Evolutionary conservation across 2,113 vertebrate species (phyloP).

Genomic region (Spea multiplicata): DNA sequence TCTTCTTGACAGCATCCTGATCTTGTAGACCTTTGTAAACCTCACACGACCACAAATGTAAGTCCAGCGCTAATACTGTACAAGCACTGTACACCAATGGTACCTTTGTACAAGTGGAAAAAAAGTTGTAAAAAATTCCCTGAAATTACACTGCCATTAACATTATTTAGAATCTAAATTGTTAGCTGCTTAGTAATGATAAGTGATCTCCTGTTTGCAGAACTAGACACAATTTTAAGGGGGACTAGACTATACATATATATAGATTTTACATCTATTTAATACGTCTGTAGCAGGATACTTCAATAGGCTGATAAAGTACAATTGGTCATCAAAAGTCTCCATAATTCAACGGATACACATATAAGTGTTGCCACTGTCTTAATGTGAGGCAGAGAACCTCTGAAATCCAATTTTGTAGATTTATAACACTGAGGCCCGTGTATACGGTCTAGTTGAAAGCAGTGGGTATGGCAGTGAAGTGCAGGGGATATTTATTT

Average conservation of each 20-base stretch:
- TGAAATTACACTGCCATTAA: constrained; percentile 66
- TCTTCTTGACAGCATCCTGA: too few relatives aligned
- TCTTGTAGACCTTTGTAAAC: too few relatives aligned
- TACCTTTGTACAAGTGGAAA: constrained; percentile 71
- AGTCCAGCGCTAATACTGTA: constrained; percentile 16
- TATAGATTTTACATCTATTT: constrained; percentile 81
- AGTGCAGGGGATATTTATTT: constrained; percentile 64
- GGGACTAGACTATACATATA: constrained; percentile 69
- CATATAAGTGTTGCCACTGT: constrained; percentile 59
- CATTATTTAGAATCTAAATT: constrained; percentile 69
- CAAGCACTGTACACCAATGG: constrained; percentile 11
- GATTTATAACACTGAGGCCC: constrained; percentile 74
- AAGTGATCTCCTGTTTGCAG: constrained; percentile 58
- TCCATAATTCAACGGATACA: constrained; percentile 75
- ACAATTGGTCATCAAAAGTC: constrained; percentile 79
- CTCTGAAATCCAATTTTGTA: constrained; percentile 74
- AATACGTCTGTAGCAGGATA: constrained; percentile 69
- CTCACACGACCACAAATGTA: too few relatives aligned
- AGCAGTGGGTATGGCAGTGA: constrained; percentile 64
- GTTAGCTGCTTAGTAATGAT: constrained; percentile 70
- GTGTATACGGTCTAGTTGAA: constrained; percentile 68
- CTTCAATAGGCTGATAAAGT: constrained; percentile 79
- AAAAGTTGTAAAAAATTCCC: constrained; percentile 68
- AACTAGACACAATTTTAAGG: constrained; percentile 71
- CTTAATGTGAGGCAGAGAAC: constrained; percentile 70